Conservation (phyloP, 1,140 invertebrate species). For the Diuraphis noxia region DNA sequence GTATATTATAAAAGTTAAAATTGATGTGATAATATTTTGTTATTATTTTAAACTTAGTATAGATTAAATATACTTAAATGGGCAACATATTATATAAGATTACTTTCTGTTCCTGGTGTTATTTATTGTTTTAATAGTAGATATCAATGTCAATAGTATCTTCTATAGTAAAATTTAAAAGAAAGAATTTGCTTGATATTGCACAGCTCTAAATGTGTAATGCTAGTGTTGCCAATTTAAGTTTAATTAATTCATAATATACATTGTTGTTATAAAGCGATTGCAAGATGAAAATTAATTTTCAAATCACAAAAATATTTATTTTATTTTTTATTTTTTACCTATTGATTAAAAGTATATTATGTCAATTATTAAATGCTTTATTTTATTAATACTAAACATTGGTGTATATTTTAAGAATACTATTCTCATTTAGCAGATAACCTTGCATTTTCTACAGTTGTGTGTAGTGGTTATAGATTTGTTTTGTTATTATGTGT, state of each 20-base stretch:
- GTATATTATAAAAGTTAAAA: conserved; percentile 14
- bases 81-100: background rate
- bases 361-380: background rate
- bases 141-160: background rate
- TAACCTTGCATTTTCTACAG: background rate
- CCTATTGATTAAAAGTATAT: background rate
- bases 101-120: background rate
- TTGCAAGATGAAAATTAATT: background rate
- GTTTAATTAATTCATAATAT: background rate
- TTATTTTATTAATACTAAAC: conserved; percentile 1
- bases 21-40: conserved; percentile 47
- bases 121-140: background rate
- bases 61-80: conserved; percentile 18
- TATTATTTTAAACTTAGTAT: conserved; percentile 27
- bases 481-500: conserved; percentile 17
- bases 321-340: background rate
- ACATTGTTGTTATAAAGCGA: background rate
- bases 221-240: background rate
- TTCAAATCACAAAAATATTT: background rate
- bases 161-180: background rate
- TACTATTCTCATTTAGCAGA: background rate
- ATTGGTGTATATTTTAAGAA: background rate
- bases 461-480: background rate
- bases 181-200: background rate
- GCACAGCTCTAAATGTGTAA: background rate